Percentiles rank a stretch among this genome's conserved stretches.
phyloP scores from a whole-genome alignment of 2,113 vertebrate species.

The Tachysurus fulvidraco region DNA sequence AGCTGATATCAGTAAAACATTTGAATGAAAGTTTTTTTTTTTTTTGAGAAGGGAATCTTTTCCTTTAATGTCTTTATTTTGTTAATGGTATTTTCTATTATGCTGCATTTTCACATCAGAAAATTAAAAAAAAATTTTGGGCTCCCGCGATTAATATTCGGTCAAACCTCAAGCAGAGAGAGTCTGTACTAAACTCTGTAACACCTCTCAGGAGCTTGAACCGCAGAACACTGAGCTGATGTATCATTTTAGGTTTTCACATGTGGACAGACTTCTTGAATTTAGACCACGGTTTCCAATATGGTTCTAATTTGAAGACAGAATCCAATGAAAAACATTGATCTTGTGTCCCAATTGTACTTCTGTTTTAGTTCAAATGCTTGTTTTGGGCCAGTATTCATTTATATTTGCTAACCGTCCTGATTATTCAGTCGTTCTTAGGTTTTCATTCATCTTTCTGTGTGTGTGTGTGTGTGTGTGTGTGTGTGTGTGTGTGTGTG shows the following conservation, averaged over 20 bases:
- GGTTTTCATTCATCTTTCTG: neutral
- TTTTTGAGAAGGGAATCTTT: no score
- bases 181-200: neutral
- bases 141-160: neutral
- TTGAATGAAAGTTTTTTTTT: no score
- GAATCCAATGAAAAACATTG: neutral
- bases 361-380: neutral
- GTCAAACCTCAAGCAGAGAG: constrained; percentile 17
- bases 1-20: no score
- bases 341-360: neutral
- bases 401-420: neutral
- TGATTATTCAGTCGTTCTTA: neutral
- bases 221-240: neutral
- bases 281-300: neutral
- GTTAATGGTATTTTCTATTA: no score
- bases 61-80: no score
- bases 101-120: no score
- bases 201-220: neutral
- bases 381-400: neutral
- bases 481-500: neutral
- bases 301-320: constrained; percentile 5
- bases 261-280: neutral
- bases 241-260: constrained; percentile 2
- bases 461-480: neutral
- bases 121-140: neutral